Evolutionary conservation across 2,113 vertebrate genomes (phyloP), one percentile per base, ranked within the genome.

Genomic region (Dicrurus megarhynchus): DNA sequence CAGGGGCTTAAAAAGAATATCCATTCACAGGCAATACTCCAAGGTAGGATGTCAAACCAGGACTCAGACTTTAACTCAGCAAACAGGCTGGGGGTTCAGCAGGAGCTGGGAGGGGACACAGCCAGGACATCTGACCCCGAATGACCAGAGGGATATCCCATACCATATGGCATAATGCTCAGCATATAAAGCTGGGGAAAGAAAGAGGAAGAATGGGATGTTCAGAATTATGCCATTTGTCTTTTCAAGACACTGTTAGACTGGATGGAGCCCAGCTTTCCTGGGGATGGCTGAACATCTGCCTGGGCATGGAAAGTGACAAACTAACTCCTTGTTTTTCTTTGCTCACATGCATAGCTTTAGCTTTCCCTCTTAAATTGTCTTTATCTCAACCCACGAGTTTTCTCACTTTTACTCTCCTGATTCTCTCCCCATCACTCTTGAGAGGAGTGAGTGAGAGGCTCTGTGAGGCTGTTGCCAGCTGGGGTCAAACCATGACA

Each of bases 111-210:
- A 53, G 46, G 16, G 7, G 39, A 41, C n/a, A 18, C 14, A 75
- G 16, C 16, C 20, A 11, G 39, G n/a, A 68, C 23, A 75, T 55
- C 5, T 53, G 30, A 68, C 14, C 17, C 16, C 30, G 68, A 3
- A 21, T 30, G 30, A 41, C 17, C 24, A 75, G 24, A 41, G 41
- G n/a, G 6, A 9, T 46, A 22, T 33, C 8, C 27, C 8, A 39
- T 10, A 69, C 33, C 16, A 20, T 10, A n/a, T 0, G 1, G 7
- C 16, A 23, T 61, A 18, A 53, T 2, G 1, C 15, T 46, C 27
- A 46, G 10, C 12, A 33, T 24, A 39, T 23, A 61, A 23, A 69
- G 4, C 22, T 33, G 15, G 10, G 14, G 9, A 4, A 39, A n/a
- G 39, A 32, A 65, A 28, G 30, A 50, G 13, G 9, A 35, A 60